Conservation (phyloP, 2,797 vertebrate genomes). For the Bovichtus variegatus region DNA sequence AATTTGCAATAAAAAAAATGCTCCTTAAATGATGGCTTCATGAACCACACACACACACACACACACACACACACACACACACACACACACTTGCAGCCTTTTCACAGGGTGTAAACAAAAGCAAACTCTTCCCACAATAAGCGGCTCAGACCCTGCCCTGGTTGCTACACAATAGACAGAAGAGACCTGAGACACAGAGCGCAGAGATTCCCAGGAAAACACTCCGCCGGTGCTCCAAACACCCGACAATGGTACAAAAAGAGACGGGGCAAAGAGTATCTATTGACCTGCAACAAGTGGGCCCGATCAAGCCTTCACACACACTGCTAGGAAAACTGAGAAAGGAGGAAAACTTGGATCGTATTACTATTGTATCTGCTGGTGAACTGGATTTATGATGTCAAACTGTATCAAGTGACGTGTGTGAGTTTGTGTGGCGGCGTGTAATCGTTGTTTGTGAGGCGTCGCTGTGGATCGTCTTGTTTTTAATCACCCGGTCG, state of each 20-base stretch:
- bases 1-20: not conserved
- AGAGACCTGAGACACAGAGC: constrained; percentile 69
- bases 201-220: constrained; percentile 65
- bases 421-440: not conserved
- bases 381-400: constrained; percentile 46
- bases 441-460: not conserved
- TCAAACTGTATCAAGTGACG: constrained; percentile 12
- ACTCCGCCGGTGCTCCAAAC: constrained; percentile 45
- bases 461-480: not conserved
- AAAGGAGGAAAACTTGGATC: constrained; percentile 51
- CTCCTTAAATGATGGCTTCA: constrained; percentile 11
- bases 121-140: constrained; percentile 64
- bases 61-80: constrained; percentile 16
- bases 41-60: constrained; percentile 20
- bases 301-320: constrained; percentile 48
- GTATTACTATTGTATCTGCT: constrained; percentile 43
- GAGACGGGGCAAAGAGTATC: constrained; percentile 31
- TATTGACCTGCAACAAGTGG: constrained; percentile 61
- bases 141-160: constrained; percentile 65
- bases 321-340: constrained; percentile 34
- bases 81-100: constrained; percentile 39
- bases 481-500: constrained; percentile 1
- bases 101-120: constrained; percentile 72
- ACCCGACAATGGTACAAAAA: constrained; percentile 64
- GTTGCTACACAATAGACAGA: constrained; percentile 65